Base-by-base conservation (phyloP, 2,888 invertebrate genomes). In the Acrobasis suavella region DNA sequence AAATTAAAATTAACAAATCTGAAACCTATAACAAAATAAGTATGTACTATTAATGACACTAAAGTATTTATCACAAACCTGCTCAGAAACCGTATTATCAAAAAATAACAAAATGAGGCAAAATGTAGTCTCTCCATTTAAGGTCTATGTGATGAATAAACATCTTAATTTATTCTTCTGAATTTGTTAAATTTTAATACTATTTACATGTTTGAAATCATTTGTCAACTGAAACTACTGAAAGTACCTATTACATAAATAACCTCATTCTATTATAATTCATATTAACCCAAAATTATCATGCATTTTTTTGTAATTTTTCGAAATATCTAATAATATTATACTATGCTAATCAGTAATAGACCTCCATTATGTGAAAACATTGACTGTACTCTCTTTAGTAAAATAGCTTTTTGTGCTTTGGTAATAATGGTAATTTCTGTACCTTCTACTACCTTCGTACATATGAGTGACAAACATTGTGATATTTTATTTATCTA, bases 391-490 rank as follows among this genome's bases (percentile, higher is more conserved):
- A 56, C 16, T 17, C 1, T 12, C n/a, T 46, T 46, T 46, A 46
- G n/a, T 10, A 46, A 17, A 17, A 17, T 46, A 16, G 14, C 10
- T n/a, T 42, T 74, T 82, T 82, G 81, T 77, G 82, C 82, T 77
- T 77, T 77, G 75, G 74, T 73, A 64, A 62, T 65, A 60, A 67
- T 58, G 9, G 56, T 65, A 61, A 69, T 69, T 64, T 68, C 66
- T 64, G 51, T 67, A 70, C n/a, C n/a, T n/a, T n/a, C n/a, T n/a
- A n/a, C n/a, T n/a, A n/a, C 65, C 64, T 58, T 51, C 52, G 49
- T 55, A 15, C 50, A 62, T 14, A 62, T 63, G 64, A 67, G 66
- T 64, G 69, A 65, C 66, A 64, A 58, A 61, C 12, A 42, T 39
- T 39, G 50, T 56, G 56, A 56, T 56, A 39, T 42, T 39, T 39